Evolutionary conservation across 2,797 vertebrate species (phyloP).

Genomic region (Micropoecilia bifurca): DNA sequence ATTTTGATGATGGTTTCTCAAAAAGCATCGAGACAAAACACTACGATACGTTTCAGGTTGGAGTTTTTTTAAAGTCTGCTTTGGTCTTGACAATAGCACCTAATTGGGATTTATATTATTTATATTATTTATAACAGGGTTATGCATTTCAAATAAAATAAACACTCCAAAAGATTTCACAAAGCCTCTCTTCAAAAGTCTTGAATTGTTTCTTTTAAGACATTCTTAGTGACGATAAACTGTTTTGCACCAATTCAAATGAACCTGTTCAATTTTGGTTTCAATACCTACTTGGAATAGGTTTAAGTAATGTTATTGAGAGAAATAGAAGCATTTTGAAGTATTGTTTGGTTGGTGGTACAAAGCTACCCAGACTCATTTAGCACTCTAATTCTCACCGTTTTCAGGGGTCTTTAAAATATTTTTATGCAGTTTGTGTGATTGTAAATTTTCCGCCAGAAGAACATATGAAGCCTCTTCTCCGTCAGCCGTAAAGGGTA

Average conservation of each 20-base stretch:
- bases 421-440: background rate
- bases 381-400: background rate
- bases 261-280: background rate
- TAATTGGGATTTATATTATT: background rate
- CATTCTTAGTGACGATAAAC: background rate
- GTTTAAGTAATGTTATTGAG: background rate
- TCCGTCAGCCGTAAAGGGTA: constrained; percentile 1
- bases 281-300: background rate
- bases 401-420: background rate
- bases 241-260: background rate
- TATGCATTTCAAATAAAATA: background rate
- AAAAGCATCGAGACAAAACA: background rate
- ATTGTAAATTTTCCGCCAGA: constrained; percentile 10
- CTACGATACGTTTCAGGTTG: background rate
- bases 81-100: background rate
- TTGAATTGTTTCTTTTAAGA: background rate
- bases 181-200: background rate
- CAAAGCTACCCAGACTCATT: background rate
- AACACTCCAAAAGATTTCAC: background rate
- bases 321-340: background rate
- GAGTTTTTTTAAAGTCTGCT: background rate
- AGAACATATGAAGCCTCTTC: background rate
- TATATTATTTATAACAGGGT: no score
- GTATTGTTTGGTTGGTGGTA: background rate
- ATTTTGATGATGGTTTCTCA: background rate